These are phyloP conservation scores for Silurus meridionalis DNA, from an alignment of 2,113 vertebrate species.

Conservation along the genomic window DNA sequence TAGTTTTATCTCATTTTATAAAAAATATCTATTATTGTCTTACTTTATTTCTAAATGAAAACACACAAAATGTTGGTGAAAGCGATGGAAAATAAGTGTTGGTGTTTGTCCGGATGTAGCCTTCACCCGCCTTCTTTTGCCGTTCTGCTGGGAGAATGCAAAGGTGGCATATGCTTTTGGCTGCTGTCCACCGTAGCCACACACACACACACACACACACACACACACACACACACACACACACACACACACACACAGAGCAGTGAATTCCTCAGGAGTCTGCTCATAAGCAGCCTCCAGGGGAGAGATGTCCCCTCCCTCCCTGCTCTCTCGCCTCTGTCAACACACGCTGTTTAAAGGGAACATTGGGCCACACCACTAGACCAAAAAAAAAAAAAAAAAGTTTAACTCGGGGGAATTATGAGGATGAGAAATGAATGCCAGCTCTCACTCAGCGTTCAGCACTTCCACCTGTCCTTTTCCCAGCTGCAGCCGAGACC, in stretches of 20 bases:
- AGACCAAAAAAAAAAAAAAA: constrained; percentile 37
- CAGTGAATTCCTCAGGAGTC: constrained; percentile 71
- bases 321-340: constrained; percentile 55
- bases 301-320: constrained; percentile 45
- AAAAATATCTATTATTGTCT: neutral
- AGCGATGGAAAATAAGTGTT: neutral
- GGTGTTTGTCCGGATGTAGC: constrained; percentile 32
- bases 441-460: constrained; percentile 8
- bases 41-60: neutral
- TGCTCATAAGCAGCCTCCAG: constrained; percentile 62
- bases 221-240: constrained; percentile 41
- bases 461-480: constrained; percentile 43
- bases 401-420: constrained; percentile 23
- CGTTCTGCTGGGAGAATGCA: constrained; percentile 16
- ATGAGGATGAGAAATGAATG: constrained; percentile 54
- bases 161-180: constrained; percentile 37
- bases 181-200: constrained; percentile 20
- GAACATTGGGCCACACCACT: constrained; percentile 63
- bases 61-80: neutral
- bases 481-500: constrained; percentile 21
- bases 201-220: constrained; percentile 34
- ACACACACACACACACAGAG: constrained; percentile 20
- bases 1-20: neutral
- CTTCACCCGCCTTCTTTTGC: constrained; percentile 17
- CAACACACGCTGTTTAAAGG: constrained; percentile 58